phyloP scores from a whole-genome alignment of 2,113 vertebrate species.

The Nipponia nippon region DNA sequence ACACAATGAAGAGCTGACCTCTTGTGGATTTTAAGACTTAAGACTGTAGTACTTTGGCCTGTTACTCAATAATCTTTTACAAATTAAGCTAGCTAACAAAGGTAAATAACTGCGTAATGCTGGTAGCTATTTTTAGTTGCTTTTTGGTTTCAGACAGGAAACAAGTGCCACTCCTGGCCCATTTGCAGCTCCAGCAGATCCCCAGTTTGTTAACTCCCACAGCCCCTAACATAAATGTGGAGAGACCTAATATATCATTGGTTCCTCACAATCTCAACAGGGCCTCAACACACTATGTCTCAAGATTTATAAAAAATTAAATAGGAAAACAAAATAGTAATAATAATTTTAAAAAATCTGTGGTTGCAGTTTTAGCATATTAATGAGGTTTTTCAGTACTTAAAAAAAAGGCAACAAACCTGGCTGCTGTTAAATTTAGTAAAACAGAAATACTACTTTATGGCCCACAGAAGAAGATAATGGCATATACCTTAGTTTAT shows the following conservation, averaged over 20 bases:
- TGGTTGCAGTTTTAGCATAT: neutral
- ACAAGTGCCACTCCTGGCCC: neutral
- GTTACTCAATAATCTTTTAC: neutral
- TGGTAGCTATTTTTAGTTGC: neutral
- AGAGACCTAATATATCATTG: accelerated
- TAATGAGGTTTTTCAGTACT: neutral
- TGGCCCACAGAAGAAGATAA: neutral
- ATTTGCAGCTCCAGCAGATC: neutral
- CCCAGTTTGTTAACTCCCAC: neutral
- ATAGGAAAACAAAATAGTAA: neutral
- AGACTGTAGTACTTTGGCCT: neutral
- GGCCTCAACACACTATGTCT: neutral
- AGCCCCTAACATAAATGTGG: neutral
- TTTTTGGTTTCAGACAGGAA: neutral
- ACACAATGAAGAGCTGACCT: neutral
- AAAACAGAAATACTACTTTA: neutral
- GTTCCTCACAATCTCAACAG: neutral
- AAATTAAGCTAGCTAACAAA: neutral
- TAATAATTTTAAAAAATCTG: neutral
- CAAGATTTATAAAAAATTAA: neutral
- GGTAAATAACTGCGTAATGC: neutral
- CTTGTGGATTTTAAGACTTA: neutral
- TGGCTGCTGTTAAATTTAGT: neutral
- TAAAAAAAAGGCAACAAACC: neutral
- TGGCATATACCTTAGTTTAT: neutral